Percentiles rank a stretch among this genome's conserved stretches.
Conservation (phyloP, 2,888 invertebrate species). For the Protonemura montana region DNA sequence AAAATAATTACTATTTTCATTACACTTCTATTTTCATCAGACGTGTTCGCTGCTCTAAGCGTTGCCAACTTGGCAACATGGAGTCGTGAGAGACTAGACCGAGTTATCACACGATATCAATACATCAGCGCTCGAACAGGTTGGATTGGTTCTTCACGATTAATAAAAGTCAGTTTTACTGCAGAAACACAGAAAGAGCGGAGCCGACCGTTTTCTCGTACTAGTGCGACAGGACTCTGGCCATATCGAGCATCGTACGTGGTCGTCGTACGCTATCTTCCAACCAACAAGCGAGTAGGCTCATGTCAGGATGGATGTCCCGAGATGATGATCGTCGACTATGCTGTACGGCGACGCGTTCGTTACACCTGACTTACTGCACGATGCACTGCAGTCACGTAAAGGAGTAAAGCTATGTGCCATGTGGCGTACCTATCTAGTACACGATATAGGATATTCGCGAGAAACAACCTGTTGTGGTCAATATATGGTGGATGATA, state of each 20-base stretch:
- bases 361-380: not conserved
- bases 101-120: slow-evolving; percentile 34
- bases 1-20: not conserved
- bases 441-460: slow-evolving; percentile 1
- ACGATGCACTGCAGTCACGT: not conserved
- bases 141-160: slow-evolving; percentile 35
- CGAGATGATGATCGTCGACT: not conserved
- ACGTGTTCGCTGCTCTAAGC: not conserved
- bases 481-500: not conserved
- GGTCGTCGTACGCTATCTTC: no score
- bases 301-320: not conserved
- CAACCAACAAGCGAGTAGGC: not conserved
- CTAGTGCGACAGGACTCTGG: not conserved
- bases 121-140: slow-evolving; percentile 43
- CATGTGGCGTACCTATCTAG: not conserved
- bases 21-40: not conserved
- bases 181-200: not conserved
- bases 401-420: not conserved
- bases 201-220: not conserved
- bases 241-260: not conserved
- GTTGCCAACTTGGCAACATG: not conserved
- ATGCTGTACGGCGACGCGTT: not conserved
- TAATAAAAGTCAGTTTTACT: slow-evolving; percentile 25
- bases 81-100: slow-evolving; percentile 31
- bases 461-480: not conserved